phyloP scores from a whole-genome alignment of 37 sponge, comb jelly and placozoan genomes.

The Corticium candelabrum region DNA sequence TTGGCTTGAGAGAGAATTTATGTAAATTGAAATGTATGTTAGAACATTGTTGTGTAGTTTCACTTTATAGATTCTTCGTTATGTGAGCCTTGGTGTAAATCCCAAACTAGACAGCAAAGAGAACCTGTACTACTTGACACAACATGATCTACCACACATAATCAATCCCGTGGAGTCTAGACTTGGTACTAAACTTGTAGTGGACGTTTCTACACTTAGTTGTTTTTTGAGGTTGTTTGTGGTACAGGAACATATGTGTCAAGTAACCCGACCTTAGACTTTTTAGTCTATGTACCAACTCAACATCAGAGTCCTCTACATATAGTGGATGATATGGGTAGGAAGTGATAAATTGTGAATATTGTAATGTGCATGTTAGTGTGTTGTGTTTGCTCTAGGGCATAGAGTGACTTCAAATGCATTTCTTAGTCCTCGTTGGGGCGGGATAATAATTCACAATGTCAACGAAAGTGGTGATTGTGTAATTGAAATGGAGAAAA shows the following conservation, averaged over 20 bases:
- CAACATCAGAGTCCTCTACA: conserved; percentile 34
- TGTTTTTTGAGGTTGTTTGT: no score
- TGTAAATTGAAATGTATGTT: no score
- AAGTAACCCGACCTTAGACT: conserved; percentile 52
- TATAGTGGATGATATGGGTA: conserved; percentile 24
- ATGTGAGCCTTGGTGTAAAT: conserved; percentile 37
- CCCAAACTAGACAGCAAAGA: neutral
- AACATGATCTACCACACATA: conserved; percentile 40
- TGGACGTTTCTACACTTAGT: neutral
- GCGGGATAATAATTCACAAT: conserved; percentile 62
- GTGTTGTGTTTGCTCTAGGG: neutral
- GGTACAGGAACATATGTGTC: neutral
- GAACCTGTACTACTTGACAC: conserved; percentile 14
- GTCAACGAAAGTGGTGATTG: neutral
- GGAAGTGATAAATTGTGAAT: no score
- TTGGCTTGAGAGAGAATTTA: no score
- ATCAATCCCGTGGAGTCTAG: conserved; percentile 66
- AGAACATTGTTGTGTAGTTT: neutral
- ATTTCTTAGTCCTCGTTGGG: conserved; percentile 76
- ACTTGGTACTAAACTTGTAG: conserved; percentile 36
- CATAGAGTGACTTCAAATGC: conserved; percentile 12
- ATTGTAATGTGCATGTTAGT: no score
- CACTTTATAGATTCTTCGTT: conserved; percentile 45
- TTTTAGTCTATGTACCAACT: conserved; percentile 61
- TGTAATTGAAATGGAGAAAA: conserved; percentile 25